Conservation (phyloP, 2,797 vertebrate genomes). For the Gymnoscopelus microlampas region DNA sequence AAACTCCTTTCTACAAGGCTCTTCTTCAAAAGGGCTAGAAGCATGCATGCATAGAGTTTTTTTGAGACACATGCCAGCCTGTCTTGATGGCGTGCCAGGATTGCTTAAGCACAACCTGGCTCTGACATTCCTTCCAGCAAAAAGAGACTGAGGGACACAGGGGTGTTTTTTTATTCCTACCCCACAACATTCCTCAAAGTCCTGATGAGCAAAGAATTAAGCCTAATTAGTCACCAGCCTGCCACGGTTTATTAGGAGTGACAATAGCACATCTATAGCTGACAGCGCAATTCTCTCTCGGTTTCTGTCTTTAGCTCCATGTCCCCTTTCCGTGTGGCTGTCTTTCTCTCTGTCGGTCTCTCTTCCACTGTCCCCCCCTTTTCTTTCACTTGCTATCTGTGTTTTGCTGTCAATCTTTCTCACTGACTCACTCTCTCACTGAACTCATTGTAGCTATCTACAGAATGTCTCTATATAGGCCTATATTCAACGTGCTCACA, state of each 20-base stretch:
- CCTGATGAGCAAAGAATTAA: constrained; percentile 59
- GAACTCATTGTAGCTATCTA: too few species aligned
- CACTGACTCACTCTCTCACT: constrained; percentile 29
- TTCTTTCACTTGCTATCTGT: neutral
- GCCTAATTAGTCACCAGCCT: constrained; percentile 69
- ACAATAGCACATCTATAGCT: constrained; percentile 52
- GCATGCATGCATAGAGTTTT: constrained; percentile 28
- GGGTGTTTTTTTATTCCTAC: constrained; percentile 29
- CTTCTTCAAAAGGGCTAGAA: constrained; percentile 23
- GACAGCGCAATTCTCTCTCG: constrained; percentile 45
- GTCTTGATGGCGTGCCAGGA: constrained; percentile 53
- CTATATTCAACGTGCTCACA: too few species aligned
- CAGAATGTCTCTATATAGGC: too few species aligned
- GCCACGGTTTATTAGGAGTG: constrained; percentile 62
- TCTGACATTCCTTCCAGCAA: constrained; percentile 66
- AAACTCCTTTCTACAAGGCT: constrained; percentile 33
- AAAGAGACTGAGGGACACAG: constrained; percentile 44
- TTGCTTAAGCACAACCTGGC: constrained; percentile 46
- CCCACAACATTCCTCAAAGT: constrained; percentile 50
- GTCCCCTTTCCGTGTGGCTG: neutral
- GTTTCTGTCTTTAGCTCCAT: neutral
- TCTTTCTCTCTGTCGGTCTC: constrained; percentile 17
- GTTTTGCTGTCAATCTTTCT: neutral
- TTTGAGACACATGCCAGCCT: constrained; percentile 38
- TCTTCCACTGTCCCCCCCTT: neutral